Conservation (phyloP, 2,888 invertebrate species). For the Andrena dorsata region DNA sequence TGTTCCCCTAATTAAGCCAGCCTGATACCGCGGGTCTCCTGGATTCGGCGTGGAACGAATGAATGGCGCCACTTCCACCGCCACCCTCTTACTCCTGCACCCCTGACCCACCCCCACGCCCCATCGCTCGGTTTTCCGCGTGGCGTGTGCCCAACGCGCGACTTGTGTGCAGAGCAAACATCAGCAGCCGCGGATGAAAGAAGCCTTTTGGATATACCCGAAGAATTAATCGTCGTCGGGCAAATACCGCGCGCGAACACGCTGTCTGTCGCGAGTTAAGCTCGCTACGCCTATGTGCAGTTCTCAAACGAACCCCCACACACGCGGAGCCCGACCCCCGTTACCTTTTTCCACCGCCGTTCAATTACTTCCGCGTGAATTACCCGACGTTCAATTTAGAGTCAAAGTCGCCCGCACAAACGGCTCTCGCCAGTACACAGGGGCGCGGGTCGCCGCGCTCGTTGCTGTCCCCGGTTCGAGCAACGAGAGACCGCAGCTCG, state of each 20-base stretch:
- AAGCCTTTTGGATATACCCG: slow-evolving; percentile 16
- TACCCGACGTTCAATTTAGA: slow-evolving; percentile 28
- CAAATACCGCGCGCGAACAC: slow-evolving; percentile 10
- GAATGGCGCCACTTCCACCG: not conserved
- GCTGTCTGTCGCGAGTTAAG: too few relatives aligned
- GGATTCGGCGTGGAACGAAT: not conserved
- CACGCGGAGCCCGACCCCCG: not conserved
- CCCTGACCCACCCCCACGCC: not conserved
- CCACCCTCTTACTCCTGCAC: not conserved
- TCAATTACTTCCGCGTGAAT: slow-evolving; percentile 32
- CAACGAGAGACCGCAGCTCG: slow-evolving; percentile 1
- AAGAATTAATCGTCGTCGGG: slow-evolving; percentile 26
- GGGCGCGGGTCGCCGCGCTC: not conserved
- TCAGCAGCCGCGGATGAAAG: slow-evolving; percentile 9
- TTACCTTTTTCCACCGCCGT: slow-evolving; percentile 19
- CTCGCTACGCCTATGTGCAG: too few relatives aligned
- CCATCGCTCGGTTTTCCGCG: not conserved
- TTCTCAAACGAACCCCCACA: not conserved
- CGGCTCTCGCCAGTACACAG: not conserved
- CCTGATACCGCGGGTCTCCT: slow-evolving; percentile 7
- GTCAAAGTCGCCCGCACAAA: slow-evolving; percentile 4
- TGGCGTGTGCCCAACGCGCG: not conserved
- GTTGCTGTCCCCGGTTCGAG: not conserved
- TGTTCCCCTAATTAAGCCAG: slow-evolving; percentile 61
- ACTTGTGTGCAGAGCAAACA: slow-evolving; percentile 14